Conservation (phyloP, 2,888 invertebrate genomes). For the Drosophila cracens region DNA sequence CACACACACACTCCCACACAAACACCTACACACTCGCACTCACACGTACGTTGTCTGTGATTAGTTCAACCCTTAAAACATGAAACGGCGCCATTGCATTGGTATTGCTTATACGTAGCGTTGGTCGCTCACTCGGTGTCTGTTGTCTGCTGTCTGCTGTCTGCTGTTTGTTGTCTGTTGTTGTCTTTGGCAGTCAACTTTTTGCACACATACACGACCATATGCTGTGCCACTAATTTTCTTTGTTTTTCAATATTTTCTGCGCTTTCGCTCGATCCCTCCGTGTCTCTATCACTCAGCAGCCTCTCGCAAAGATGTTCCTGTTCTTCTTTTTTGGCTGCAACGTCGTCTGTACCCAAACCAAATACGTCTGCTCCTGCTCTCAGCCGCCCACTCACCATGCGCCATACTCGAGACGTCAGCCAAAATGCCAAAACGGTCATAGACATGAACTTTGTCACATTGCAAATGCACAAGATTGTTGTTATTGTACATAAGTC, state of each 20-base stretch:
- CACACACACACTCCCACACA: slow-evolving; percentile 22
- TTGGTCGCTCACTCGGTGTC: slow-evolving; percentile 40
- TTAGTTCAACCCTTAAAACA: slow-evolving; percentile 80
- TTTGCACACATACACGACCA: slow-evolving; percentile 38
- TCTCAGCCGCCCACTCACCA: slow-evolving; percentile 4
- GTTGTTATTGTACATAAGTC: slow-evolving; percentile 21
- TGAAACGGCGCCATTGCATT: slow-evolving; percentile 56
- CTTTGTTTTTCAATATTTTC: slow-evolving; percentile 79
- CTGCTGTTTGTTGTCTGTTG: slow-evolving; percentile 42
- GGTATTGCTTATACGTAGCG: slow-evolving; percentile 76
- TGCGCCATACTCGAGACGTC: neutral
- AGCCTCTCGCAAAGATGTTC: slow-evolving; percentile 38
- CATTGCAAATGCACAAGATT: slow-evolving; percentile 52
- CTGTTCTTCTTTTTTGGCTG: slow-evolving; percentile 41
- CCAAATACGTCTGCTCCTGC: slow-evolving; percentile 19
- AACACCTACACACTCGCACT: slow-evolving; percentile 14
- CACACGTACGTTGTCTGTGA: slow-evolving; percentile 63
- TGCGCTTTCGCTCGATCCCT: slow-evolving; percentile 42
- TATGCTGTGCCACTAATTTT: slow-evolving; percentile 68
- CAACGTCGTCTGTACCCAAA: slow-evolving; percentile 37
- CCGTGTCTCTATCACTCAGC: slow-evolving; percentile 23
- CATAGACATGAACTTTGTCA: slow-evolving; percentile 73
- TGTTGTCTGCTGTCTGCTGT: slow-evolving; percentile 31
- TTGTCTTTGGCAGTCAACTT: slow-evolving; percentile 68
- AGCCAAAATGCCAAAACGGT: slow-evolving; percentile 55